Evolutionary conservation across 2,113 vertebrate genomes (phyloP), one percentile per base, ranked within the genome.

Genomic region (Heterochromis multidens): DNA sequence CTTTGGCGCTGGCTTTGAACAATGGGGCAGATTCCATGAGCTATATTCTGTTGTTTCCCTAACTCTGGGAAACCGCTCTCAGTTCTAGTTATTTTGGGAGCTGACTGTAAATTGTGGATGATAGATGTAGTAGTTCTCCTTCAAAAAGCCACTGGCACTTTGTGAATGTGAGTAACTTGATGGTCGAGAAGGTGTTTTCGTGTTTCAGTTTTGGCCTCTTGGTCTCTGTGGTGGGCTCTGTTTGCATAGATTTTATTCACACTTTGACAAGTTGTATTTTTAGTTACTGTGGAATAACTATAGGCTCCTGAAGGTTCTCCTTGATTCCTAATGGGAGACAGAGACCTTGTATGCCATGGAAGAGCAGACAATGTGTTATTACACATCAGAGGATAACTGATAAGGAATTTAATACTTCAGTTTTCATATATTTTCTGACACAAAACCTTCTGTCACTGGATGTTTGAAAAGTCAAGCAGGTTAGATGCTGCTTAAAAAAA

Each of bases 21-120:
- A 95, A 94, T 96, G 74, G 92, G 76, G 90, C 92, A 93, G 91
- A 95, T 94, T 95, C 94, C 94, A 94, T 93, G 89, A 90, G 83
- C 91, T 88, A 65, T 86, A 87, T 88, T 92, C 91, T 81, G 92
- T 93, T 94, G 94, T 94, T 95, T 92, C 91, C 91, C 84, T 91
- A 58, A 17, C 91, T 92, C 86, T 84, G 92, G 90, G 91, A 94
- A 94, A 92, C 79, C 12, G 83, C 81, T 83, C 83, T 82, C 23
- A 35, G 78, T 87, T 85, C 54, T 29, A 80, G 91, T 87, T 95
- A 95, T 94, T 95, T 93, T 94, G 84, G 91, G 84, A 83, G 49
- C 21, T 2, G 67, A 84, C 87, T 83, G 60, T 91, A 93, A 93
- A 91, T 92, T 31, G 78, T 52, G 58, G 85, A 84, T 79, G 85